Conservation (phyloP, 1,140 invertebrate species). For the Saxidomus purpurata region DNA sequence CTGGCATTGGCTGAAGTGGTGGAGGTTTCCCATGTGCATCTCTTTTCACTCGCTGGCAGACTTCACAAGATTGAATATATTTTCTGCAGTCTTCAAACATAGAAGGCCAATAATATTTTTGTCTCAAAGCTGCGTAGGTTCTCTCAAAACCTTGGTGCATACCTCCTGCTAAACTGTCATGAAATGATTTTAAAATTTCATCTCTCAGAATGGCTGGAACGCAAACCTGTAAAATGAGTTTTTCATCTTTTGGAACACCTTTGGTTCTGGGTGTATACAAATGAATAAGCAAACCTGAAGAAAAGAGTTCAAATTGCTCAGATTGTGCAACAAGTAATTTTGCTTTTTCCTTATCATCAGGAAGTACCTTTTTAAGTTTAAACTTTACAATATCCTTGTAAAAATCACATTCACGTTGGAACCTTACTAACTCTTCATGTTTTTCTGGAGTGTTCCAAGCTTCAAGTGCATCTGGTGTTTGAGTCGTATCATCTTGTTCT, state of each 20-base stretch:
- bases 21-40: not conserved
- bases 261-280: constrained; percentile 28
- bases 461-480: too few relatives aligned
- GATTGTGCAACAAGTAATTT: not conserved
- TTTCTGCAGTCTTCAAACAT: constrained; percentile 54
- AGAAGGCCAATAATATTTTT: constrained; percentile 60
- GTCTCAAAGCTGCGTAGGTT: not conserved
- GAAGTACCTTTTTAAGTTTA: not conserved
- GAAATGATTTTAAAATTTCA: constrained; percentile 33
- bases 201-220: not conserved
- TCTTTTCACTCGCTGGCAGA: constrained; percentile 57
- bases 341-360: not conserved
- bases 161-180: constrained; percentile 59
- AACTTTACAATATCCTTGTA: constrained; percentile 4
- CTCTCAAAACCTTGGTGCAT: constrained; percentile 10
- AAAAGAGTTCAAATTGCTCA: not conserved
- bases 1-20: constrained; percentile 22
- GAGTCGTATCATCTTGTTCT: not conserved
- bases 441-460: not conserved
- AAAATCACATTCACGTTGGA: constrained; percentile 37
- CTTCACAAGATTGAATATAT: constrained; percentile 62
- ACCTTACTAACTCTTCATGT: not conserved
- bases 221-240: not conserved
- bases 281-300: constrained; percentile 59
- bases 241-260: not conserved